Evolutionary conservation across 2,113 vertebrate genomes (phyloP).

Genomic region (Caracal caracal): DNA sequence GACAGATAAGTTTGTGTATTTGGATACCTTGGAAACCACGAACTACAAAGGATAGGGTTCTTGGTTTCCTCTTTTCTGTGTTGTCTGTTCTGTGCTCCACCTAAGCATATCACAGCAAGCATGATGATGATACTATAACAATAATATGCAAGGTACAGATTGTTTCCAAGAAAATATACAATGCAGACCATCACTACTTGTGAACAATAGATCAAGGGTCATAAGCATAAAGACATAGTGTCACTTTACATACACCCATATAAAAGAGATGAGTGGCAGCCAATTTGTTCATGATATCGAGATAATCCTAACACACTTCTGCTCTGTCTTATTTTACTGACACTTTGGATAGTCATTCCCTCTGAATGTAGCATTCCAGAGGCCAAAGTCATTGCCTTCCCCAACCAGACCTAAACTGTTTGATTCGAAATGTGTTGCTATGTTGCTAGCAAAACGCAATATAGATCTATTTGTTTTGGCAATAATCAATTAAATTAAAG

Average conservation of each 20-base stretch:
- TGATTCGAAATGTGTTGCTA: not conserved
- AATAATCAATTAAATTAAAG: not conserved
- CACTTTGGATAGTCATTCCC: not conserved
- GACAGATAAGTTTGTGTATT: constrained; percentile 9
- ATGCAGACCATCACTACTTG: not conserved
- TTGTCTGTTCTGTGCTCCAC: constrained; percentile 56
- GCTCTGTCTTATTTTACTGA: not conserved
- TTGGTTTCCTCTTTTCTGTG: constrained; percentile 7
- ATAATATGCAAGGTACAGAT: constrained; percentile 44
- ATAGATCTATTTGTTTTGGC: not conserved
- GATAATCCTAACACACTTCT: not conserved
- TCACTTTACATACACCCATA: not conserved
- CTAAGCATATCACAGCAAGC: not conserved
- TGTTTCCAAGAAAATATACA: constrained; percentile 39
- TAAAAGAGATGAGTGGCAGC: not conserved
- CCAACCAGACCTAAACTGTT: not conserved
- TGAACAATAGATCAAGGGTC: not conserved
- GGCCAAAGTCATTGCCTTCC: not conserved
- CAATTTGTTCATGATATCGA: not conserved
- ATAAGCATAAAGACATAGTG: not conserved
- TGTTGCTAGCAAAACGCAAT: not conserved
- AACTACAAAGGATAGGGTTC: not conserved
- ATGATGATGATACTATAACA: not conserved
- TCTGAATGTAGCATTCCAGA: not conserved
- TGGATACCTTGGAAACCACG: constrained; percentile 6